These are phyloP conservation scores for Meriones psammophilus DNA, from an alignment of 2,797 vertebrate genomes.

Conservation along the genomic window DNA sequence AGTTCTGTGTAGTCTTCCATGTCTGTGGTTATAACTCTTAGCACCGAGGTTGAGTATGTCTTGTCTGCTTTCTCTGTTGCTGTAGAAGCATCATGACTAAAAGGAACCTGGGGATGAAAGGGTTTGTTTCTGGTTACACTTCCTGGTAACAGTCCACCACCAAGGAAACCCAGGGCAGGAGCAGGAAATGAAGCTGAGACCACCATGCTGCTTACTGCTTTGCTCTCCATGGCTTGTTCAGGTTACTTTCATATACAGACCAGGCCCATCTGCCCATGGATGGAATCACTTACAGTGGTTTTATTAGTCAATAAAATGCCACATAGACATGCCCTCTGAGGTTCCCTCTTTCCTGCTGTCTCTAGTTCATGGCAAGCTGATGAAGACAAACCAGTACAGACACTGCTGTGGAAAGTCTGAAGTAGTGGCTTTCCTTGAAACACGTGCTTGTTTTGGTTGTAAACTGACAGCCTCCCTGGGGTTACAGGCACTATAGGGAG, in stretches of 20 bases:
- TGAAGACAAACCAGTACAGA: neutral
- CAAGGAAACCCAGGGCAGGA: neutral
- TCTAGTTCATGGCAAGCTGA: neutral
- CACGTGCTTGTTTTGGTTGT: too few relatives aligned
- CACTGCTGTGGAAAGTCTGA: neutral
- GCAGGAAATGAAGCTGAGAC: neutral
- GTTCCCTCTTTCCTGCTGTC: neutral
- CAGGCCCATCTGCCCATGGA: neutral
- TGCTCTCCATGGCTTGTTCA: neutral
- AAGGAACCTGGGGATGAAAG: neutral
- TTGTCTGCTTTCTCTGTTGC: too few relatives aligned
- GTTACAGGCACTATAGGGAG: neutral
- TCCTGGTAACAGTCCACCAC: too few relatives aligned
- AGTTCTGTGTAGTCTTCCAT: neutral
- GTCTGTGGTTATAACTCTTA: slow-evolving; percentile 19
- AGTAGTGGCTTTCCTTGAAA: slow-evolving; percentile 7
- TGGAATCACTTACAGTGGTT: neutral
- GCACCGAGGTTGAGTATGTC: neutral
- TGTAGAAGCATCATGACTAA: neutral
- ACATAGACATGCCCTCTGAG: neutral
- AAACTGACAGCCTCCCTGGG: neutral
- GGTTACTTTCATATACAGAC: neutral
- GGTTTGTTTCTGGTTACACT: neutral
- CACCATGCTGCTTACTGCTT: neutral
- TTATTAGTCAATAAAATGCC: neutral